A percentile compares a stretch with the other conserved stretches of the same genome.
These are phyloP conservation scores for Torymus aiolomorphi DNA, from an alignment of 2,888 invertebrate genomes.

Conservation along the genomic window DNA sequence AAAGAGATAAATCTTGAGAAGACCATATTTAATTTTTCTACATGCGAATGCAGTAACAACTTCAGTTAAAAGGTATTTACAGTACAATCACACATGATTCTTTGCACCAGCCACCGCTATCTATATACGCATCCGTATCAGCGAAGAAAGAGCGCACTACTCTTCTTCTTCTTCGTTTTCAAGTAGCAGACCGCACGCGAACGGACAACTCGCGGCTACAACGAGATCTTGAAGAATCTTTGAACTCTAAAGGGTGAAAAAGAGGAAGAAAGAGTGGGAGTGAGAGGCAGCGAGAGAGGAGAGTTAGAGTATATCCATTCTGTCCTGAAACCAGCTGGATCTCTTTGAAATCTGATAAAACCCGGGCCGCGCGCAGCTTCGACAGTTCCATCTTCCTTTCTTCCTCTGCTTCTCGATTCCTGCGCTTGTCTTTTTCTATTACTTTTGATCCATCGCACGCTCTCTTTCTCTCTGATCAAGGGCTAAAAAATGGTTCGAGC, in stretches of 20 bases:
- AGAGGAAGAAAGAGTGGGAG: conserved; percentile 28
- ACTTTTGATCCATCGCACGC: not conserved
- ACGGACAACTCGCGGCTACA: not conserved
- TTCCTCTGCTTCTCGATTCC: conserved; percentile 15
- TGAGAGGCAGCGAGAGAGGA: conserved; percentile 15
- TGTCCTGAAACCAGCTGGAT: conserved; percentile 52
- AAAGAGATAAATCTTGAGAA: no score
- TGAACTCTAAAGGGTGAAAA: conserved; percentile 1
- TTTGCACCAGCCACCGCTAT: no score
- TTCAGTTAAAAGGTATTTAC: no score
- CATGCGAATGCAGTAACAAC: no score
- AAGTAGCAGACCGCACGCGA: not conserved
- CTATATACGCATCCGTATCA: no score
- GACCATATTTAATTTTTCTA: no score
- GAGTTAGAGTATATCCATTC: conserved; percentile 48
- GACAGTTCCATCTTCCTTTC: conserved; percentile 42
- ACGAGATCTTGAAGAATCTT: conserved; percentile 46
- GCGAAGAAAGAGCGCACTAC: not conserved
- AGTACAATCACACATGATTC: no score
- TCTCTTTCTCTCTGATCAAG: not conserved
- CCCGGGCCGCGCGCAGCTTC: conserved; percentile 44
- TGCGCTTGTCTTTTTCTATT: not conserved
- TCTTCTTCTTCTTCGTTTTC: not conserved
- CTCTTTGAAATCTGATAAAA: conserved; percentile 63
- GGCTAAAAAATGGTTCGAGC: not conserved